These are phyloP conservation scores for Camponotus floridanus DNA, from an alignment of 1,140 invertebrate genomes.

Conservation along the genomic window DNA sequence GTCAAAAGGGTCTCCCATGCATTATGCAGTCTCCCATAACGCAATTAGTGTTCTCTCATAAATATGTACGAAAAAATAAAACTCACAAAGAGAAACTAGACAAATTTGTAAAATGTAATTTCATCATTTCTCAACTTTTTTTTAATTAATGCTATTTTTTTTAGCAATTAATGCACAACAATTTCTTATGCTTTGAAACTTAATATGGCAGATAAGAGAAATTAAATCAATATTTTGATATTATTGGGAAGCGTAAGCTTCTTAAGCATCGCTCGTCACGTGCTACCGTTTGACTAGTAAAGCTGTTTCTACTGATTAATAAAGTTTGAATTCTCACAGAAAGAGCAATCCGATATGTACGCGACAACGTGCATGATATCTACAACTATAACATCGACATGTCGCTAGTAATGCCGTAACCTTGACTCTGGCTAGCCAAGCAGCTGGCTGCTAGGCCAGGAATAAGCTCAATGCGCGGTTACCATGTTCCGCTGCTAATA, in stretches of 20 bases:
- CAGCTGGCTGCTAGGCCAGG: slow-evolving; percentile 81
- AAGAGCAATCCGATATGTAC: slow-evolving; percentile 16
- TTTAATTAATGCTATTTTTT: not conserved
- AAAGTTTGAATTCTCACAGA: not conserved
- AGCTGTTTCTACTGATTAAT: not conserved
- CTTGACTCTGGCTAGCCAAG: slow-evolving; percentile 84
- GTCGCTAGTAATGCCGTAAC: slow-evolving; percentile 81
- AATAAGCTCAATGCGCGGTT: slow-evolving; percentile 82
- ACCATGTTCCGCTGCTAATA: slow-evolving; percentile 84
- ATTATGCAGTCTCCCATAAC: not conserved
- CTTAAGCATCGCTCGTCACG: not conserved
- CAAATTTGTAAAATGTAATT: not conserved
- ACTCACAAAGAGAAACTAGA: too few relatives aligned
- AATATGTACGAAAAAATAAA: not conserved
- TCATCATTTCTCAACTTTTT: not conserved
- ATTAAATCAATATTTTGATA: not conserved
- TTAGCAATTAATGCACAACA: not conserved
- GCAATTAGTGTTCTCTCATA: not conserved
- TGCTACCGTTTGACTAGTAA: not conserved
- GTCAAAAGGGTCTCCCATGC: not conserved
- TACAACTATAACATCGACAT: slow-evolving; percentile 62
- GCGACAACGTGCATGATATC: slow-evolving; percentile 56
- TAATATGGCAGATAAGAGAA: not conserved
- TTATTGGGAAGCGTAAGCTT: not conserved
- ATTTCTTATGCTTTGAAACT: too few relatives aligned